Conservation (phyloP, 2,888 invertebrate species). For the Drosophila setosimentum region DNA sequence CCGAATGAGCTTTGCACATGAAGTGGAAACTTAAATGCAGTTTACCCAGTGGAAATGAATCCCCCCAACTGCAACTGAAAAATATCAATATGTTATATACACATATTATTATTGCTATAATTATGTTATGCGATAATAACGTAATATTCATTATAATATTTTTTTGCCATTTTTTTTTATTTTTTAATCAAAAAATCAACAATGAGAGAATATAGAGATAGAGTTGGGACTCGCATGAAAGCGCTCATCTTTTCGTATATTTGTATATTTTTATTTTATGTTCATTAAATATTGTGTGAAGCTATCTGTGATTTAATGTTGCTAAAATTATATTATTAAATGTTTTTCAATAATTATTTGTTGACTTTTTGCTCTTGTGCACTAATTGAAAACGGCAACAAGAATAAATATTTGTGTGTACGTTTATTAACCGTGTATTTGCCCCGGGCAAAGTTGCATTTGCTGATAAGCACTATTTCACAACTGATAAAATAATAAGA, state of each 20-base stretch:
- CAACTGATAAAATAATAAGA: constrained; percentile 65
- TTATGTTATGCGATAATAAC: constrained; percentile 36
- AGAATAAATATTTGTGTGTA: constrained; percentile 45
- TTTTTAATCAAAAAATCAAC: constrained; percentile 9
- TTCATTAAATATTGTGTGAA: constrained; percentile 62
- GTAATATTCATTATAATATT: constrained; percentile 18
- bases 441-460: constrained; percentile 64
- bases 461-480: constrained; percentile 68
- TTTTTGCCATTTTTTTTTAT: constrained; percentile 25
- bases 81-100: constrained; percentile 29
- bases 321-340: constrained; percentile 43
- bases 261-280: constrained; percentile 39
- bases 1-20: constrained; percentile 63
- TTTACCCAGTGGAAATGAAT: constrained; percentile 23
- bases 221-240: background rate
- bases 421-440: constrained; percentile 49
- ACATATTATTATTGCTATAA: constrained; percentile 4
- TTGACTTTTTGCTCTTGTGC: constrained; percentile 58
- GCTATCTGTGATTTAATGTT: constrained; percentile 34
- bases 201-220: background rate
- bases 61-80: background rate
- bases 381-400: constrained; percentile 70
- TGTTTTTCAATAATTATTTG: constrained; percentile 35
- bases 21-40: constrained; percentile 50
- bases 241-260: constrained; percentile 1